Evolutionary conservation across 1,140 invertebrate species (phyloP).

Genomic region (Uloborus diversus): DNA sequence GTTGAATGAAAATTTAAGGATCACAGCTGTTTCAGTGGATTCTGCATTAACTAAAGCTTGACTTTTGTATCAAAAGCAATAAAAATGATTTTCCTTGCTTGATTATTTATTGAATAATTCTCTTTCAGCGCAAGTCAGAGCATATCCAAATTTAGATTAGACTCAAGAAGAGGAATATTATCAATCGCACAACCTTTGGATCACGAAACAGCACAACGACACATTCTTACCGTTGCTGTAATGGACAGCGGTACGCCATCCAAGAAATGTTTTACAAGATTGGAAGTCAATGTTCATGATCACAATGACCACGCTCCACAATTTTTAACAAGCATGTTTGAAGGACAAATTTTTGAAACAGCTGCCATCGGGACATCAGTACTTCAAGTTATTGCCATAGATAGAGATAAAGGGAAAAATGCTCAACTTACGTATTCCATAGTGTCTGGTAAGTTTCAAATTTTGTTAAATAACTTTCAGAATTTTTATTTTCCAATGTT

Average conservation of each 20-base stretch:
- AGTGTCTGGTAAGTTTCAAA: constrained; percentile 73
- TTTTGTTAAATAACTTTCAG: background rate
- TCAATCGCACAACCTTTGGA: constrained; percentile 77
- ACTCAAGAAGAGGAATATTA: constrained; percentile 80
- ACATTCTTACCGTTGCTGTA: constrained; percentile 84
- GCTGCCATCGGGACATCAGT: constrained; percentile 77
- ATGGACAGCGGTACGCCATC: constrained; percentile 55
- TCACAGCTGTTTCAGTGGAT: too few species aligned
- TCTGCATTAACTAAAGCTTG: too few species aligned
- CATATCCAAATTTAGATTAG: constrained; percentile 76
- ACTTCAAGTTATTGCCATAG: constrained; percentile 78
- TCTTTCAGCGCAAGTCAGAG: constrained; percentile 40
- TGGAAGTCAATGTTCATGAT: constrained; percentile 83
- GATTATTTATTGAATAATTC: too few species aligned
- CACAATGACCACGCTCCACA: constrained; percentile 89
- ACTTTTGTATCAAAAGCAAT: too few species aligned
- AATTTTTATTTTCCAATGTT: background rate
- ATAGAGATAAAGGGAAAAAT: constrained; percentile 83
- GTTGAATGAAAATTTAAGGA: too few species aligned
- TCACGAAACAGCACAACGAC: constrained; percentile 81
- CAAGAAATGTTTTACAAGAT: constrained; percentile 42
- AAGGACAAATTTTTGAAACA: constrained; percentile 80
- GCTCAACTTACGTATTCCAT: constrained; percentile 83
- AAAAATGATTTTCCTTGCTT: too few species aligned
- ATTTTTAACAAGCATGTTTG: constrained; percentile 73